These are phyloP conservation scores for Vombatus ursinus DNA, from an alignment of 2,113 vertebrate species.

Conservation along the genomic window DNA sequence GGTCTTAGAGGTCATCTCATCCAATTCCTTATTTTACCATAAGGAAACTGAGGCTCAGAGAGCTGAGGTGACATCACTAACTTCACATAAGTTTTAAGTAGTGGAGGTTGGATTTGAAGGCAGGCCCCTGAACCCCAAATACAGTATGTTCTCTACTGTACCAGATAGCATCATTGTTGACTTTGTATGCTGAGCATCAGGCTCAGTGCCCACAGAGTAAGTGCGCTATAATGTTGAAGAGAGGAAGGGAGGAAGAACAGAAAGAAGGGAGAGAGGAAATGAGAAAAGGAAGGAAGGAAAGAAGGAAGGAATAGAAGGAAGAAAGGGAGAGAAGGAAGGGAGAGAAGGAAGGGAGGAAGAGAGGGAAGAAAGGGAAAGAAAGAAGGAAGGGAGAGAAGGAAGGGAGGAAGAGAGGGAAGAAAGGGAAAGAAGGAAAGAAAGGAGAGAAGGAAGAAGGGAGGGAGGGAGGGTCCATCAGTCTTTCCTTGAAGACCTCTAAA, in stretches of 20 bases:
- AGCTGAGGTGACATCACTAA: not conserved
- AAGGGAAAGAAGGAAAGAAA: accelerated
- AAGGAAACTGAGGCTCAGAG: not conserved
- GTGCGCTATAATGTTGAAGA: too few species aligned
- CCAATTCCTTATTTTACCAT: slow-evolving; percentile 35
- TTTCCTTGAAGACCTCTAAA: not conserved
- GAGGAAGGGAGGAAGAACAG: not conserved
- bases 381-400: too few species aligned
- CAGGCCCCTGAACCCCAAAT: not conserved
- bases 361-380: too few species aligned
- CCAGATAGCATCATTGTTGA: not conserved
- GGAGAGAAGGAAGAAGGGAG: not conserved
- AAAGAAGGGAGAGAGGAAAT: too few species aligned
- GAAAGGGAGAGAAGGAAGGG: too few species aligned
- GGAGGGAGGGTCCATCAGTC: not conserved
- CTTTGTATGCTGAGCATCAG: not conserved
- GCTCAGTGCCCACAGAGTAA: too few species aligned
- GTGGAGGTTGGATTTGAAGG: not conserved
- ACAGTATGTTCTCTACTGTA: not conserved
- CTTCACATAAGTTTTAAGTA: too few species aligned
- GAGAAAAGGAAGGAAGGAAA: too few species aligned
- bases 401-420: too few species aligned
- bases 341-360: too few species aligned
- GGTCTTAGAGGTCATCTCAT: slow-evolving; percentile 1
- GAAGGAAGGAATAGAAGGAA: too few species aligned